phyloP scores from a whole-genome alignment of 2,113 vertebrate genomes.

The Agelaius tricolor region DNA sequence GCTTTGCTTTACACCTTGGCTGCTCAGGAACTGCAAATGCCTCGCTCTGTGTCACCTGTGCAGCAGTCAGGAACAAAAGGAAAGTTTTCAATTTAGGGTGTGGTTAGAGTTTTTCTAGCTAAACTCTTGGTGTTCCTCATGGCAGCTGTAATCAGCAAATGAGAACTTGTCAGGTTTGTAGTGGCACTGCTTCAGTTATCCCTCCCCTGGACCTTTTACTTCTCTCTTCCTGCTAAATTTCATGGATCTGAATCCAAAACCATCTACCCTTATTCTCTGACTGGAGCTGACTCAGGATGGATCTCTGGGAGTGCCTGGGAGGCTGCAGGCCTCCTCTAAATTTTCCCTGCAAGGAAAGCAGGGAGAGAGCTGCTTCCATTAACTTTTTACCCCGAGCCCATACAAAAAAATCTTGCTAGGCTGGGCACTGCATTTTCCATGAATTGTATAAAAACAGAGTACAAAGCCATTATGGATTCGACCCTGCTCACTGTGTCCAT shows the following conservation, averaged over 20 bases:
- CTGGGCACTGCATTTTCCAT: accelerated
- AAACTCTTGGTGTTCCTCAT: not conserved
- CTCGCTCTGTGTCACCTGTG: not conserved
- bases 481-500: no score
- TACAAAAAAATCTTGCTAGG: not conserved
- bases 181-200: not conserved
- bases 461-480: not conserved
- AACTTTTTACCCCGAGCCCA: not conserved
- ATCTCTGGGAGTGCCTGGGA: not conserved
- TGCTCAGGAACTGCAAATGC: accelerated
- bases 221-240: not conserved
- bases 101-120: not conserved
- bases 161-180: not conserved
- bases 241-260: not conserved
- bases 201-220: not conserved
- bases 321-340: not conserved
- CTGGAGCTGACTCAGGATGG: not conserved
- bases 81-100: not conserved
- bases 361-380: not conserved
- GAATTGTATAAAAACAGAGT: not conserved
- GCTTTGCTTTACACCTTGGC: not conserved
- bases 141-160: not conserved
- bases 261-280: not conserved
- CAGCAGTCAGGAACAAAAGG: not conserved
- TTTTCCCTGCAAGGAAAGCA: not conserved